A percentile compares a stretch with the other conserved stretches of the same genome.
phyloP scores from a whole-genome alignment of 2,113 vertebrate genomes.

The Herpetotheres cachinnans region DNA sequence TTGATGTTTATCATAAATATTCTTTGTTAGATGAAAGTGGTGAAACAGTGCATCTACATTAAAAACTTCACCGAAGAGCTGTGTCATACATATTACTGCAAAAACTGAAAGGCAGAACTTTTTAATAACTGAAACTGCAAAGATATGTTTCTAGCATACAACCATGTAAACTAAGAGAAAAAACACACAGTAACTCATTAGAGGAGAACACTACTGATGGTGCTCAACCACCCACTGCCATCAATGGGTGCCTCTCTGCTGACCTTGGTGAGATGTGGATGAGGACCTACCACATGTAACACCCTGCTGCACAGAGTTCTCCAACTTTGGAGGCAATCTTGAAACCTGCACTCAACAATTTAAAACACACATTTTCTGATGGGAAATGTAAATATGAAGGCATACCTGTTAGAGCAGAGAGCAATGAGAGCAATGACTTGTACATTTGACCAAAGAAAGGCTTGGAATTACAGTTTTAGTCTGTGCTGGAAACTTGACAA shows the following conservation, averaged over 20 bases:
- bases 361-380: background rate
- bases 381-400: background rate
- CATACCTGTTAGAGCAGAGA: background rate
- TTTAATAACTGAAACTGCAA: background rate
- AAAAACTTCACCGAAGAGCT: background rate
- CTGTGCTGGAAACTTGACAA: background rate
- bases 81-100: fast-evolving
- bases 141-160: background rate
- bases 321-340: background rate
- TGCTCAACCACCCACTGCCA: background rate
- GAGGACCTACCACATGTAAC: fast-evolving
- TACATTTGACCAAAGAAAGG: background rate
- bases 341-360: background rate
- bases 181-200: fast-evolving
- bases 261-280: background rate
- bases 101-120: background rate
- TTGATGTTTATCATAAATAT: background rate
- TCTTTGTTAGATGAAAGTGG: background rate
- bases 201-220: background rate
- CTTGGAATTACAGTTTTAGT: background rate
- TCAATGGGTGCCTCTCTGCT: background rate
- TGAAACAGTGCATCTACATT: background rate
- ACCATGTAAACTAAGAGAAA: background rate
- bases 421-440: background rate
- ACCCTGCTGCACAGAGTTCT: background rate